Conservation (phyloP, 2,113 vertebrate species). For the Cacatua alba region DNA sequence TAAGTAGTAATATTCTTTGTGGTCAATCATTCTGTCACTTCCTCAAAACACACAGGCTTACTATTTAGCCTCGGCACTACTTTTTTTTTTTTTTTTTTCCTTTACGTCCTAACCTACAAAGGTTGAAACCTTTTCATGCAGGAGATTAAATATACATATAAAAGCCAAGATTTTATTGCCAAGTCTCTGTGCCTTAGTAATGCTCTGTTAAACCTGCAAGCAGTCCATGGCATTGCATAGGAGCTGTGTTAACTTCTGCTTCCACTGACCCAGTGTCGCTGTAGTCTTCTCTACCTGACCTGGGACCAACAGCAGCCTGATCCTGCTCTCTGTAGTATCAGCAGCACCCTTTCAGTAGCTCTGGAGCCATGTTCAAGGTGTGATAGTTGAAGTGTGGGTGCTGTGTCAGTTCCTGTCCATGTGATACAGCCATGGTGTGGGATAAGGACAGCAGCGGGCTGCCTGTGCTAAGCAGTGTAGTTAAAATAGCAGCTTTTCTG, state of each 20-base stretch:
- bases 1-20: neutral
- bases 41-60: neutral
- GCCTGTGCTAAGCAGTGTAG: neutral
- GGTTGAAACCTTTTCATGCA: neutral
- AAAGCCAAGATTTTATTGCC: neutral
- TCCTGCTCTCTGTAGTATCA: neutral
- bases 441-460: fast-evolving
- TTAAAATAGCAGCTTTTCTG: neutral
- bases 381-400: neutral
- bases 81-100: neutral
- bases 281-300: fast-evolving
- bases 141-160: neutral
- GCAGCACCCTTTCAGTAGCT: neutral
- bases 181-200: neutral
- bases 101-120: neutral
- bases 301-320: neutral
- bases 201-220: neutral
- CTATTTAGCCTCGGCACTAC: neutral
- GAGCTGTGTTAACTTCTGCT: neutral
- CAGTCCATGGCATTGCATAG: fast-evolving
- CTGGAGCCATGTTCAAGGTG: fast-evolving
- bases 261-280: too few species aligned
- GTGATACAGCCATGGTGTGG: fast-evolving
- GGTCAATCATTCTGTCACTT: neutral
- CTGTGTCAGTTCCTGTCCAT: fast-evolving